phyloP scores from a whole-genome alignment of 1,140 invertebrate species.

The Nephila pilipes region DNA sequence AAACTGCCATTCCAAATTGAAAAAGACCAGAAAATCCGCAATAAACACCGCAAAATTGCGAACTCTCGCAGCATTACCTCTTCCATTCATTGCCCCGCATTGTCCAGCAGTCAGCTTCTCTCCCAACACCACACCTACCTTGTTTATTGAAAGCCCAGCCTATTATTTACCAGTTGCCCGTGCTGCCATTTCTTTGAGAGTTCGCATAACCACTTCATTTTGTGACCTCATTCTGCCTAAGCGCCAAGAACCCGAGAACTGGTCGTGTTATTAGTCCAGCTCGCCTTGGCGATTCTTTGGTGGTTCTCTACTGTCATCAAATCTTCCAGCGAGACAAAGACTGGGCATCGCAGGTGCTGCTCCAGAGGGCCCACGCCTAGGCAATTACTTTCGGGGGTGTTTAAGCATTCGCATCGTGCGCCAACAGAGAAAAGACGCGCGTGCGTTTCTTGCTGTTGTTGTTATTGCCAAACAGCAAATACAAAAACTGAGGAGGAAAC shows the following conservation, averaged over 20 bases:
- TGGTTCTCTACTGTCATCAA: not conserved
- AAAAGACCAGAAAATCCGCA: not conserved
- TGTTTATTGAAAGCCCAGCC: conserved; percentile 31
- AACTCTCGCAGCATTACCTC: not conserved
- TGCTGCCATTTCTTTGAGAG: not conserved
- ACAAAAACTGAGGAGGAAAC: not conserved
- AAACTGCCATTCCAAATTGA: not conserved
- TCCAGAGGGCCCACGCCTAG: not conserved
- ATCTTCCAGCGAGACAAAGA: conserved; percentile 1
- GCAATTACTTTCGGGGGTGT: conserved; percentile 30
- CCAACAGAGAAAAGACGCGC: conserved; percentile 8
- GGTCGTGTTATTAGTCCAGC: conserved; percentile 6
- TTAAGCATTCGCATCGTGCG: conserved; percentile 34
- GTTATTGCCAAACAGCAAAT: conserved; percentile 6
- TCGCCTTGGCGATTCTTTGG: not conserved
- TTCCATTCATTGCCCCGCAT: conserved; percentile 4
- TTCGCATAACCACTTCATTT: not conserved
- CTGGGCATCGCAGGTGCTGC: not conserved
- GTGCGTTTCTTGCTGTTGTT: not conserved
- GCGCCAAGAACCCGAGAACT: not conserved
- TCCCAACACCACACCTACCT: not conserved
- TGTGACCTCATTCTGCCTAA: not conserved
- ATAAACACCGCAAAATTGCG: not conserved
- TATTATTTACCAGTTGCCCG: not conserved
- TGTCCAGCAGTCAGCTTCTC: conserved; percentile 16